Evolutionary conservation across 2,113 vertebrate species (phyloP).

Genomic region (Cyprinus carpio): DNA sequence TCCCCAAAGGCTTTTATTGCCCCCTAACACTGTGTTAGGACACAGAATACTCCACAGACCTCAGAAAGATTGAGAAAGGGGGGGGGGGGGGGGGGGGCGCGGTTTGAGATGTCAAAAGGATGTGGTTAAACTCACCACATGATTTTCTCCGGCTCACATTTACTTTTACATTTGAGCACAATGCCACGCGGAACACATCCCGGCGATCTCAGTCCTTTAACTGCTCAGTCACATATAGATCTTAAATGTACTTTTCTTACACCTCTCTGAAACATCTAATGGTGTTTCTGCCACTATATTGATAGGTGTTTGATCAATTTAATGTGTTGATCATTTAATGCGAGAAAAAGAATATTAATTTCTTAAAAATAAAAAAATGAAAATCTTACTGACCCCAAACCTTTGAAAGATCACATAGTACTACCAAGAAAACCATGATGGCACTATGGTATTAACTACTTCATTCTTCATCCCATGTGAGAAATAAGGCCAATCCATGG

Average conservation of each 20-base stretch:
- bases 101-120: constrained; percentile 37
- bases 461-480: too few relatives aligned
- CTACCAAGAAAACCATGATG: too few relatives aligned
- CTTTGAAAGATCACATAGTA: too few relatives aligned
- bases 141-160: constrained; percentile 11
- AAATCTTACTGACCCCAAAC: too few relatives aligned
- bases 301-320: too few relatives aligned
- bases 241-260: too few relatives aligned
- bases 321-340: too few relatives aligned
- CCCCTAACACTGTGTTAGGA: constrained; percentile 66
- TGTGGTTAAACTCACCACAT: constrained; percentile 22
- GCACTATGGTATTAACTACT: too few relatives aligned
- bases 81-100: constrained; percentile 12
- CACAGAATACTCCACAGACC: constrained; percentile 64
- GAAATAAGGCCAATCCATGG: too few relatives aligned
- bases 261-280: neutral
- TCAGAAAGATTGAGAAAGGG: constrained; percentile 49
- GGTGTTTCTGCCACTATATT: neutral
- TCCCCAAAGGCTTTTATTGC: constrained; percentile 71
- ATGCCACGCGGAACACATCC: constrained; percentile 5
- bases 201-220: neutral
- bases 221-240: neutral
- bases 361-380: too few relatives aligned
- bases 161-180: constrained; percentile 13
- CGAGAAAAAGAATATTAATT: too few relatives aligned